Evolutionary conservation across 2,888 invertebrate genomes (phyloP), one percentile per base, ranked within the genome.

Genomic region (Euzetes globulus): DNA sequence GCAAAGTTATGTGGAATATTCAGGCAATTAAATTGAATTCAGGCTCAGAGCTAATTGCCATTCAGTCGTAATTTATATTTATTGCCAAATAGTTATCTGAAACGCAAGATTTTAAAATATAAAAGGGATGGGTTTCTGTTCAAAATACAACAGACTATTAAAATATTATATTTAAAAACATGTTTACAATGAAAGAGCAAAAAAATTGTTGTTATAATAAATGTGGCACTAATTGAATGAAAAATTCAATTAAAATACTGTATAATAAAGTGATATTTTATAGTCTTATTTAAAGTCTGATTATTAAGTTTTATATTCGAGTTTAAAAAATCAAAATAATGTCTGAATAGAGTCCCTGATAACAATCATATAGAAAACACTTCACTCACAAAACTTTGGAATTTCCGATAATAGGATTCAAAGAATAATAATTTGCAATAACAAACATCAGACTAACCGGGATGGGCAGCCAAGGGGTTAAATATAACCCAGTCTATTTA

Each of bases 241-340:
- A 60, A 33, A 17, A 60, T 60, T 60, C 33, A 60, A 60, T 33
- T 60, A 33, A 60, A 22, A 27, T 29, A 1, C 33, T 33, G 60
- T 60, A 60, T 60, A 60, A 60, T 60, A 60, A 27, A 22, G 29
- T 60, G 60, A 60, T 60, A 60, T 60, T 60, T 60, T 60, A 60
- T 60, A 27, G 27, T 60, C 60, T 60, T 33, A 60, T 60, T 60
- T 60, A 55, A 55, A 55, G 55, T 55, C 55, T 22, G 25, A 25
- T 55, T 7, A 22, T 22, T 25, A 27, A 60, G 29, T 22, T 29
- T n/a, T 60, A 60, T 29, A 27, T 60, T 15, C 17, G 60, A 33
- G 25, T 60, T 60, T 58, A 55, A 55, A 55, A 55, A 22, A 22
- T 17, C 50, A 41, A 41, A 41, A 11, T 41, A 41, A 41, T 41